Evolutionary conservation across 2,888 invertebrate genomes (phyloP).

Genomic region (Halictus ligatus): DNA sequence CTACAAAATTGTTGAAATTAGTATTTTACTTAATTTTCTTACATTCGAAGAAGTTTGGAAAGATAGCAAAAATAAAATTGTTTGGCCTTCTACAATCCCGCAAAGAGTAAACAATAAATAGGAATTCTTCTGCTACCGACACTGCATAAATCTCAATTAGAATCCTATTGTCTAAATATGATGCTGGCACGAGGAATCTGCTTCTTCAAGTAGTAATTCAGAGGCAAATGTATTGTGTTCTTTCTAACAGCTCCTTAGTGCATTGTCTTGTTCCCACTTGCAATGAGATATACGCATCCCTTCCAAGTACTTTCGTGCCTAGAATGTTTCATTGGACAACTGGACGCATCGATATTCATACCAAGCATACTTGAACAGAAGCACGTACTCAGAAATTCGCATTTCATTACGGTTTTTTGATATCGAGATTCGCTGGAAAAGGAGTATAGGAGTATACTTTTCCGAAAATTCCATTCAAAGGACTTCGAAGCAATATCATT

Average conservation of each 20-base stretch:
- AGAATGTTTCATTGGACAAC: constrained; percentile 53
- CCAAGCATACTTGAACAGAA: neutral
- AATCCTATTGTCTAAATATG: neutral
- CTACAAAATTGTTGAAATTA: neutral
- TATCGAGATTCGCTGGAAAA: neutral
- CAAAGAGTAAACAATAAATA: neutral
- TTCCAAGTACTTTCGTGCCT: constrained; percentile 41
- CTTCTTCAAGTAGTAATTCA: neutral
- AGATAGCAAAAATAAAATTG: neutral
- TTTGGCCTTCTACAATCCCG: neutral
- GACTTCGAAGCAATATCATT: neutral
- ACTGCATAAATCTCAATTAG: neutral
- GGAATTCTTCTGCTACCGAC: neutral
- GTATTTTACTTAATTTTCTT: neutral
- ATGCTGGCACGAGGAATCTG: neutral
- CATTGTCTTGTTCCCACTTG: constrained; percentile 54
- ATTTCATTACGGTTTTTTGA: constrained; percentile 8
- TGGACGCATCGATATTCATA: constrained; percentile 19
- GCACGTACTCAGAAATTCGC: constrained; percentile 9
- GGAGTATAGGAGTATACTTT: neutral
- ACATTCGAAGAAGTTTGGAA: neutral
- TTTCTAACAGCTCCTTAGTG: constrained; percentile 10
- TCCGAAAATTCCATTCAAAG: neutral
- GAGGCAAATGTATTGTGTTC: neutral
- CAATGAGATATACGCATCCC: constrained; percentile 32